Percentiles rank a stretch among this genome's conserved stretches.
Conservation (phyloP, 2,113 vertebrate species). For the Arizona elegans region DNA sequence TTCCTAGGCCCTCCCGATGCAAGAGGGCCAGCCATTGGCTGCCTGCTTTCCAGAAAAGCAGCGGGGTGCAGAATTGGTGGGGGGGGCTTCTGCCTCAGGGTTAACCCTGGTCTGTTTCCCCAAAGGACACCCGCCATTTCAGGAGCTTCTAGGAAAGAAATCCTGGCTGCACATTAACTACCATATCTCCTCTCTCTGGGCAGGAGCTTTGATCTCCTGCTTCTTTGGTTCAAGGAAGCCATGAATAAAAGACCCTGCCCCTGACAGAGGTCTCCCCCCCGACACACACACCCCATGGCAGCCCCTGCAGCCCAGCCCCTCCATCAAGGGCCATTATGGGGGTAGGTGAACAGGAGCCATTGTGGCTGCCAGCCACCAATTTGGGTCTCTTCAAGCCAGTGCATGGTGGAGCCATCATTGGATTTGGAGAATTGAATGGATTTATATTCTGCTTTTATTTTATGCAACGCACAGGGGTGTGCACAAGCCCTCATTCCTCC, state of each 20-base stretch:
- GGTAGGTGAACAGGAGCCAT: not conserved
- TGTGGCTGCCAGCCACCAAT: not conserved
- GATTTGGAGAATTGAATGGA: not conserved
- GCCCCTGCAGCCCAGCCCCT: not conserved
- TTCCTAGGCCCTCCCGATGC: not conserved
- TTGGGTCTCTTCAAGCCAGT: not conserved
- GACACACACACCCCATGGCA: not conserved
- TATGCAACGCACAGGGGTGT: no score
- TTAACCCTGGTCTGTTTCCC: not conserved
- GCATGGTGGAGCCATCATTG: not conserved
- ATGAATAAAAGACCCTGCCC: no score
- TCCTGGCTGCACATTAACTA: not conserved
- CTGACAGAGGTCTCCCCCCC: no score
- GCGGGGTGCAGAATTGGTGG: not conserved
- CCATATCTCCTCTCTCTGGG: not conserved
- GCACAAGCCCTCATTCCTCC: not conserved
- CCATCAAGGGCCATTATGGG: not conserved
- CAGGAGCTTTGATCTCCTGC: not conserved
- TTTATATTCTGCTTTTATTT: not conserved
- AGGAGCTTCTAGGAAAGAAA: not conserved
- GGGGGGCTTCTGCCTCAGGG: not conserved
- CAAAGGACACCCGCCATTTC: not conserved
- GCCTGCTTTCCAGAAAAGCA: not conserved
- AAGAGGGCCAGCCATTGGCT: not conserved
- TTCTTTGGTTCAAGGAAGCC: not conserved